Base-by-base conservation (phyloP, 2,113 vertebrate species). In the Chitala chitala region DNA sequence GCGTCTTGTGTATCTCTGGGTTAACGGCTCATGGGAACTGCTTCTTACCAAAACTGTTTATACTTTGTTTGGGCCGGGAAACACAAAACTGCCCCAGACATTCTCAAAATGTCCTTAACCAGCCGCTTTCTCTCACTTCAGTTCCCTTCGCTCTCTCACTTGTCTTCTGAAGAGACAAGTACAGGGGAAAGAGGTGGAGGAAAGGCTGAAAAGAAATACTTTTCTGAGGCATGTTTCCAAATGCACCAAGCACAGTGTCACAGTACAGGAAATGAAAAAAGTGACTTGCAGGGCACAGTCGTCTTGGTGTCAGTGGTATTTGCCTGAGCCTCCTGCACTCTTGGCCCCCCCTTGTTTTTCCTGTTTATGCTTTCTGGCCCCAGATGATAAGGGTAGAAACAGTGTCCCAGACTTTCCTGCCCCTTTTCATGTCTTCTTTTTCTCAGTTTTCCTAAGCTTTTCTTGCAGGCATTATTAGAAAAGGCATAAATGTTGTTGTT, bases 401-500 rank as follows among this genome's bases (percentile, higher is more conserved):
- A 83, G 84, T 87, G 84, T 87, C 80, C 80, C 54, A 20, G 76
- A 78, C 80, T 83, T n/a, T n/a, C n/a, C n/a, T 80, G 8, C 20
- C 20, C 40, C 71, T 4, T 59, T 73, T 24, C 71, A 24, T 53
- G 5, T 48, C 5, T 5, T 48, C 26, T 29, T 36, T 29, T 26
- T 26, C 48, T n/a, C n/a, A n/a, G n/a, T n/a, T n/a, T n/a, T n/a
- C n/a, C n/a, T n/a, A n/a, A n/a, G n/a, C n/a, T n/a, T n/a, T n/a
- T 29, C 48, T 17, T n/a, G 48, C 69, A 31, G 69, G 9, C 46
- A 70, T 54, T 54, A n/a, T n/a, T n/a, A n/a, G n/a, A n/a, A 2
- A 24, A n/a, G 22, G 36, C n/a, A 51, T 36, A 51, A 29, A 29
- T 10, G 12, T 44, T 68, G 38, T 15, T 33, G 38, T 26, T 68